Evolutionary conservation across 2,888 invertebrate species (phyloP), one percentile per base, ranked within the genome.

Genomic region (Parochlus steinenii): DNA sequence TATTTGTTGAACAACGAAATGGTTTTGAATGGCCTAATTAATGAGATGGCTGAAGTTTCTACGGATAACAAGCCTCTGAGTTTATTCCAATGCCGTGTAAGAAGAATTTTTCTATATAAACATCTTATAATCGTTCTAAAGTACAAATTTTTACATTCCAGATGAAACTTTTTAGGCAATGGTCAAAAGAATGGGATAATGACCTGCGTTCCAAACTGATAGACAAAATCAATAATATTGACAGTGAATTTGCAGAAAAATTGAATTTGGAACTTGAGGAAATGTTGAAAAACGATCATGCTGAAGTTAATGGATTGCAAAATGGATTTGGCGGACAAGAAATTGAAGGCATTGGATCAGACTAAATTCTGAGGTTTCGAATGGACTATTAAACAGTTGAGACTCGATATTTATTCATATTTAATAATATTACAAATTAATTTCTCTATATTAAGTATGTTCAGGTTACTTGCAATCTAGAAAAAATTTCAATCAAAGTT

Each of bases 141-240:
- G 6, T 14, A 27, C 7, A 27, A 27, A 8, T n/a, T 5, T 3
- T 27, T 4, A 12, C 11, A 12, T 6, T 26, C 41, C 53, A 78
- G 77, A 70, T 77, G 31, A 85, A 86, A 58, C 56, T 86, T 27
- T 85, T 85, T 49, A 74, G 74, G 47, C 80, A 85, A 56, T 86
- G 86, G 86, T 76, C 74, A 47, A 68, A 72, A 11, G 72, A 73
- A 46, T 86, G 86, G 86, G 67, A 71, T 5, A 64, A 69, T 28
- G 75, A 75, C 41, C 75, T 81, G 42, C 75, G 74, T 49, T 72
- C 74, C 23, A 67, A 69, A 43, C 63, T 85, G 20, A 58, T 81
- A 23, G 67, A 69, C 37, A 71, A 74, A 41, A 68, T 83, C 17
- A 67, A 71, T 17, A 77, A 78, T 48, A 65, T 74, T 26, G 85